phyloP scores from a whole-genome alignment of 2,797 vertebrate species.

The Manis crassicaudata region DNA sequence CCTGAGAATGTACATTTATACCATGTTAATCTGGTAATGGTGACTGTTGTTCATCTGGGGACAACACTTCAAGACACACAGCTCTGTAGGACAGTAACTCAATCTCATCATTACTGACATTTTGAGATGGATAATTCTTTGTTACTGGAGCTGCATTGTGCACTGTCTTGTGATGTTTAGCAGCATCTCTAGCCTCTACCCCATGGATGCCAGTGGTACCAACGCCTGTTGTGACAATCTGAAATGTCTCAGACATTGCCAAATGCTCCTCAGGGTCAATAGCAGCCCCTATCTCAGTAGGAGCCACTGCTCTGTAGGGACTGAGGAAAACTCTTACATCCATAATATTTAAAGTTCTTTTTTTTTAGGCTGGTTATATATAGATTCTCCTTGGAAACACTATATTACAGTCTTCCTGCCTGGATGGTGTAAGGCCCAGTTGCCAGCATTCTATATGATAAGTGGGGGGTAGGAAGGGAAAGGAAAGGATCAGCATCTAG shows the following conservation, averaged over 20 bases:
- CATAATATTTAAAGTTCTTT: neutral
- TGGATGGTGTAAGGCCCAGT: neutral
- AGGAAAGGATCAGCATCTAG: neutral
- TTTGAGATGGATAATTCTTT: conserved; percentile 19
- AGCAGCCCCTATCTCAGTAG: neutral
- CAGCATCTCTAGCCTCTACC: neutral
- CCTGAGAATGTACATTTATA: neutral
- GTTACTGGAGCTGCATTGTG: neutral
- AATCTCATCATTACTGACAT: neutral
- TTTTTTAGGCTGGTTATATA: neutral
- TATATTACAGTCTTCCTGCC: neutral
- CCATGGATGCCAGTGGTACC: neutral
- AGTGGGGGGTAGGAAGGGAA: neutral
- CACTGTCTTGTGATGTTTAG: neutral
- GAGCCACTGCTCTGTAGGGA: neutral
- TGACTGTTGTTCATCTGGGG: neutral
- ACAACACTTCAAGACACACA: neutral
- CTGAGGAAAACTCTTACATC: neutral
- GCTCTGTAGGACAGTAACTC: neutral
- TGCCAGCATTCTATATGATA: neutral
- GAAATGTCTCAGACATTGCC: neutral
- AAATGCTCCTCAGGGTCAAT: neutral
- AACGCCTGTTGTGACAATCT: neutral
- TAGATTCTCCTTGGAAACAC: neutral
- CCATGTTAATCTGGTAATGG: neutral